Conservation (phyloP, 2,797 vertebrate genomes). For the Yasuhikotakia modesta region DNA sequence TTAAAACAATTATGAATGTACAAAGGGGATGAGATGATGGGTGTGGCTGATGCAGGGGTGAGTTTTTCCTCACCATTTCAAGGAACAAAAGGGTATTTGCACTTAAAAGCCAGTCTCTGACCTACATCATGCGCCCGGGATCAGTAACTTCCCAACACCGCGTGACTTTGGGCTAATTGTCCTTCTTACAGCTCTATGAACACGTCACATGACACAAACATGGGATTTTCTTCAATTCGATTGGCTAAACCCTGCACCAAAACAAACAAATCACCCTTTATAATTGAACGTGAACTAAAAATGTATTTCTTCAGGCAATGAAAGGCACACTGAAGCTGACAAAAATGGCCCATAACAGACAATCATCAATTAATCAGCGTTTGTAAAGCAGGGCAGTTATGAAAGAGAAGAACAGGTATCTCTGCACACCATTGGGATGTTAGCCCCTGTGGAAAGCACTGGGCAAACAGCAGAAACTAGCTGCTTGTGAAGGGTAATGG, state of each 20-base stretch:
- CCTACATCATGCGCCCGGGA: conserved; percentile 38
- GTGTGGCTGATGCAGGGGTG: conserved; percentile 40
- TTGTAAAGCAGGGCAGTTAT: conserved; percentile 40
- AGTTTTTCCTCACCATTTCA: conserved; percentile 11
- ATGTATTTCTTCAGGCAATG: conserved; percentile 25
- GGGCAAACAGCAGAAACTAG: conserved; percentile 86
- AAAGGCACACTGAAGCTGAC: conserved; percentile 19
- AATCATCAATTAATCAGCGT: conserved; percentile 56
- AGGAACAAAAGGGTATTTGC: not conserved
- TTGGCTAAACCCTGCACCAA: conserved; percentile 33
- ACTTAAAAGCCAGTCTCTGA: conserved; percentile 39
- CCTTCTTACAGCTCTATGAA: conserved; percentile 18
- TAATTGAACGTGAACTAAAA: conserved; percentile 5
- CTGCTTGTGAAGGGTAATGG: conserved; percentile 86
- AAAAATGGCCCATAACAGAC: conserved; percentile 34
- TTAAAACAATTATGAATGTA: conserved; percentile 58
- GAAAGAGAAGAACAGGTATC: conserved; percentile 50
- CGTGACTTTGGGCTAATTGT: conserved; percentile 44
- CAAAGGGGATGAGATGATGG: conserved; percentile 49
- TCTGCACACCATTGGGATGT: conserved; percentile 64
- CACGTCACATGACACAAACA: conserved; percentile 26
- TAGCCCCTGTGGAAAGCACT: conserved; percentile 79
- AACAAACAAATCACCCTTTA: conserved; percentile 34
- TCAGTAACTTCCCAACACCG: conserved; percentile 25
- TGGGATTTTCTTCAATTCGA: conserved; percentile 22